phyloP scores from a whole-genome alignment of 2,797 vertebrate species.

The Dipus sagitta region DNA sequence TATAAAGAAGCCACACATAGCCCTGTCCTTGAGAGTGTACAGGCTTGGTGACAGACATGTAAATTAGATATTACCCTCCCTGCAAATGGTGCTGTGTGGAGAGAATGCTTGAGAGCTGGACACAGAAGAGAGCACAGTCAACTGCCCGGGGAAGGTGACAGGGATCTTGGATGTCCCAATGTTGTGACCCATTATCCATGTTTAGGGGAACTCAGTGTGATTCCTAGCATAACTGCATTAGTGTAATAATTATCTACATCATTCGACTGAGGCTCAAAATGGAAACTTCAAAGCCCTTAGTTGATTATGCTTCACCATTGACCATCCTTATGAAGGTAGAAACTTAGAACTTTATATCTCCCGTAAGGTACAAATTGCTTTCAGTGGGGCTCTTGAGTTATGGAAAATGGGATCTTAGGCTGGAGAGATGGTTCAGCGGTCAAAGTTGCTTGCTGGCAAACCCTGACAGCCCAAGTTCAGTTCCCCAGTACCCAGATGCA shows the following conservation, averaged over 20 bases:
- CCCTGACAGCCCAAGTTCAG: too few species aligned
- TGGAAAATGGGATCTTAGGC: conserved; percentile 1
- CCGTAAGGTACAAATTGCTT: neutral
- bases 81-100: neutral
- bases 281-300: conserved; percentile 45
- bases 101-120: neutral
- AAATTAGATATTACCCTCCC: neutral
- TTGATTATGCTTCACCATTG: conserved; percentile 38
- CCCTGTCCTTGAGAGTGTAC: neutral
- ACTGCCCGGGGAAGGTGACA: neutral
- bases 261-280: neutral
- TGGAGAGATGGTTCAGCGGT: too few species aligned
- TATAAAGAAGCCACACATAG: neutral
- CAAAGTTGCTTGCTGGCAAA: too few species aligned
- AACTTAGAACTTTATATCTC: neutral
- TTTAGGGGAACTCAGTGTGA: neutral
- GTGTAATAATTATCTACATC: neutral
- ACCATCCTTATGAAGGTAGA: neutral
- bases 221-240: conserved; percentile 21
- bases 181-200: neutral
- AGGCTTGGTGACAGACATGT: neutral
- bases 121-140: neutral
- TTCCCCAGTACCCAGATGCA: too few species aligned
- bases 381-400: conserved; percentile 1
- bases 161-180: neutral